phyloP scores from a whole-genome alignment of 2,113 vertebrate species.

The Micromys minutus region DNA sequence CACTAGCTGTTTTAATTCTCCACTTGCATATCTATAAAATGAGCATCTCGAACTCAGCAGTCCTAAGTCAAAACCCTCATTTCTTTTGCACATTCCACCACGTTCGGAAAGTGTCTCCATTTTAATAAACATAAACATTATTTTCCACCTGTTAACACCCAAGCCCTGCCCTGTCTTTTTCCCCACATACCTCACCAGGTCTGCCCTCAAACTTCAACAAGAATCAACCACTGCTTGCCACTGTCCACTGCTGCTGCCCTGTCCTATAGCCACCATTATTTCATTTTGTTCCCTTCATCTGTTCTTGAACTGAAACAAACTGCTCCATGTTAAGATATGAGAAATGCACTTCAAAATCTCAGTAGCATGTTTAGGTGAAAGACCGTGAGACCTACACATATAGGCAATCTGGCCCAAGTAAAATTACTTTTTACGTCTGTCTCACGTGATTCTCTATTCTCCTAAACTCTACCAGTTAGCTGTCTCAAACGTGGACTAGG shows the following conservation, averaged over 20 bases:
- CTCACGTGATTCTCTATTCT: neutral
- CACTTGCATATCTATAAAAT: neutral
- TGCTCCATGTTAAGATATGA: neutral
- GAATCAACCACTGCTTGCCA: neutral
- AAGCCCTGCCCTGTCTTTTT: neutral
- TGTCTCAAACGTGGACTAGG: neutral
- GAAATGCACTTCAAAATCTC: constrained; percentile 26
- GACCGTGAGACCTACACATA: neutral
- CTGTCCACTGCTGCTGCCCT: neutral
- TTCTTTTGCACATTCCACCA: neutral
- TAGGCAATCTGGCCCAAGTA: neutral
- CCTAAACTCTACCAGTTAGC: neutral
- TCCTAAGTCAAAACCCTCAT: constrained; percentile 3
- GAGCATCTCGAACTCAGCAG: neutral
- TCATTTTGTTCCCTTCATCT: neutral
- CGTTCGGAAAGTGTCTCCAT: neutral
- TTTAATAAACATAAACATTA: neutral
- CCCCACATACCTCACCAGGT: neutral
- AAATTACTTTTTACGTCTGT: constrained; percentile 41
- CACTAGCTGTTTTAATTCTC: neutral
- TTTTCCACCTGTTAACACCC: neutral
- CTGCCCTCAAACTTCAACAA: constrained; percentile 4
- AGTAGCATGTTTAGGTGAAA: constrained; percentile 3
- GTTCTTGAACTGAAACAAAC: neutral
- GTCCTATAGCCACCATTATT: neutral